Conservation (phyloP, 2,888 invertebrate species). For the Spisula subtruncata region DNA sequence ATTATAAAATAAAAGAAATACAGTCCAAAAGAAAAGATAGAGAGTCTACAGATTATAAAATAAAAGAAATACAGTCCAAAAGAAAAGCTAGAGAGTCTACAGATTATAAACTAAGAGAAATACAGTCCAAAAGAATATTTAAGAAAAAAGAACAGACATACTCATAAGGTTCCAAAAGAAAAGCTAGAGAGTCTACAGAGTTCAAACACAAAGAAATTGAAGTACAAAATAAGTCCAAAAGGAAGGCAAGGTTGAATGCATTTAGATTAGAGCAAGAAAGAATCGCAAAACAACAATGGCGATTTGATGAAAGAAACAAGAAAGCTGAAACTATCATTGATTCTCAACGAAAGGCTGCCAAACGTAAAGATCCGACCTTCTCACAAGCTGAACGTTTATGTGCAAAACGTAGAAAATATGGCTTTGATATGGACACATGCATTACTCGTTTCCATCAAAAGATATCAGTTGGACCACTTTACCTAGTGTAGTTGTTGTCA, state of each 20-base stretch:
- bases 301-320: constrained; percentile 36
- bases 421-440: not conserved
- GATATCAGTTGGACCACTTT: not conserved
- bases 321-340: constrained; percentile 13
- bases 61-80: too few relatives aligned
- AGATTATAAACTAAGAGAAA: too few relatives aligned
- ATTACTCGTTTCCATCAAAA: too few relatives aligned
- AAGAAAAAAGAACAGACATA: too few relatives aligned
- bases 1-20: too few relatives aligned
- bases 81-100: too few relatives aligned
- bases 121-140: too few relatives aligned
- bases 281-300: constrained; percentile 30
- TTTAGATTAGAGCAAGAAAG: not conserved
- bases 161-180: too few relatives aligned
- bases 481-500: constrained; percentile 32
- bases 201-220: not conserved
- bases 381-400: not conserved
- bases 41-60: too few relatives aligned
- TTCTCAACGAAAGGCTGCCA: constrained; percentile 21
- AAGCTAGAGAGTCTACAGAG: too few relatives aligned
- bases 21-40: too few relatives aligned
- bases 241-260: not conserved
- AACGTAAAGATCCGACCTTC: constrained; percentile 30
- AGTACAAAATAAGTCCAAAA: not conserved
- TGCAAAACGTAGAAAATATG: constrained; percentile 26